Conservation (phyloP, 2,113 vertebrate species). For the Aldabrachelys gigantea region DNA sequence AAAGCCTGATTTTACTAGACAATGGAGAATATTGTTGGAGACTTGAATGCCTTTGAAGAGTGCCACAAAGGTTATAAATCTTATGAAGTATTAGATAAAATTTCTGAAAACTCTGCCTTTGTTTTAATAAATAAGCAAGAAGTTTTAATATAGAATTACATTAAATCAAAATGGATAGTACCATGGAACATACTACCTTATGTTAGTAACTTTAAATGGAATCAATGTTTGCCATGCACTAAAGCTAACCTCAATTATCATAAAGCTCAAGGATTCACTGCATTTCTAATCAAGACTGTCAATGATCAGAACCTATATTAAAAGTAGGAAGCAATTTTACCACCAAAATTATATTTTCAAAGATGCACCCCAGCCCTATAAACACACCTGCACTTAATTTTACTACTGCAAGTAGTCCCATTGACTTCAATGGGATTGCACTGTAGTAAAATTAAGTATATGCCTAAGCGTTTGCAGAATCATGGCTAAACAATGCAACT, state of each 20-base stretch:
- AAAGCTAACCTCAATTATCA: not conserved
- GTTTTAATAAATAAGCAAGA: not conserved
- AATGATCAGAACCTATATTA: not conserved
- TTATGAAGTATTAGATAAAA: rapidly evolving
- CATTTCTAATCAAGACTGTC: not conserved
- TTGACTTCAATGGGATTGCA: not conserved
- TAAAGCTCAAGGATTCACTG: rapidly evolving
- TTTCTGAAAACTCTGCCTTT: not conserved
- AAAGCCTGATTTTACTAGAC: not conserved
- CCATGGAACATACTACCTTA: not conserved
- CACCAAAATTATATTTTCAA: not conserved
- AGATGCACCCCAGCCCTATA: not conserved
- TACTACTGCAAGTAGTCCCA: not conserved
- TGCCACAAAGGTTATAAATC: not conserved
- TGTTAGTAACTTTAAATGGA: not conserved
- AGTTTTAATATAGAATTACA: not conserved
- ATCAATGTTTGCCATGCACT: not conserved
- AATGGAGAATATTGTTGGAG: not conserved
- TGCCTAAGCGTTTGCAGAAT: not conserved
- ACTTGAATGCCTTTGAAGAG: rapidly evolving
- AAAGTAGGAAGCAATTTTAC: not conserved
- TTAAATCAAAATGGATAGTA: not conserved
- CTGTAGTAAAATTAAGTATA: rapidly evolving
- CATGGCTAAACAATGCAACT: not conserved
- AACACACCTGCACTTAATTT: rapidly evolving